phyloP scores from a whole-genome alignment of 2,797 vertebrate genomes.

The Mallotus villosus region DNA sequence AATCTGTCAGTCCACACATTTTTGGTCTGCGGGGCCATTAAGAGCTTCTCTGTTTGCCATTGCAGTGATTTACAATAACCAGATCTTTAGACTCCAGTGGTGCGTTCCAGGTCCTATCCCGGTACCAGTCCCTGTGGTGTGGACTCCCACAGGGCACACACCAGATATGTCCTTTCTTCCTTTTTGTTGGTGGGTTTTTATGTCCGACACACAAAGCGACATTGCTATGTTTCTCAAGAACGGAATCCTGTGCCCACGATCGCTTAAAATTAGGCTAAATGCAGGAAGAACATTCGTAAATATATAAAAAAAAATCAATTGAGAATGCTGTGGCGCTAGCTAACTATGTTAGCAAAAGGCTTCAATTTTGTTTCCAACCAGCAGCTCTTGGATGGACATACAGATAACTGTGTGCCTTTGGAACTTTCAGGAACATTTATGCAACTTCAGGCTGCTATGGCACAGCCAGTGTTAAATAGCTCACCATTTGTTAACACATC shows the following conservation, averaged over 20 bases:
- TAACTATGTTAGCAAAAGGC: conserved; percentile 50
- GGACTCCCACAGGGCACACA: conserved; percentile 46
- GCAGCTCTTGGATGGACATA: conserved; percentile 31
- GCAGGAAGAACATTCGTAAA: conserved; percentile 24
- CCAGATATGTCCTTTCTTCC: conserved; percentile 51
- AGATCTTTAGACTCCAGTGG: conserved; percentile 49
- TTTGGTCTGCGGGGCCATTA: conserved; percentile 20
- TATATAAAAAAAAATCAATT: conserved; percentile 35
- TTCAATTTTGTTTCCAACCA: conserved; percentile 33
- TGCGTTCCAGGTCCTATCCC: conserved; percentile 34
- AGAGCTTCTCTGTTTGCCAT: conserved; percentile 37
- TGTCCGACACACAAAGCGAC: conserved; percentile 35
- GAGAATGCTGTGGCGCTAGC: conserved; percentile 11
- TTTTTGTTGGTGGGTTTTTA: conserved; percentile 44
- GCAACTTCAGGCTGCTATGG: conserved; percentile 24
- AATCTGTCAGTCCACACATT: conserved; percentile 50
- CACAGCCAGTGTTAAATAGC: conserved; percentile 29
- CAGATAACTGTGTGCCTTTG: conserved; percentile 31
- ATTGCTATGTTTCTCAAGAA: conserved; percentile 10
- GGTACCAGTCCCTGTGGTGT: not conserved
- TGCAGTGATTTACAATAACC: conserved; percentile 41
- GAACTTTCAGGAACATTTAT: conserved; percentile 35
- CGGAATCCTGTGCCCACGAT: not conserved
- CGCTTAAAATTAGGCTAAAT: not conserved
- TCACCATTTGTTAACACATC: conserved; percentile 26